Base-by-base conservation (phyloP, 2,888 invertebrate species). In the Ophioninae sp. region DNA sequence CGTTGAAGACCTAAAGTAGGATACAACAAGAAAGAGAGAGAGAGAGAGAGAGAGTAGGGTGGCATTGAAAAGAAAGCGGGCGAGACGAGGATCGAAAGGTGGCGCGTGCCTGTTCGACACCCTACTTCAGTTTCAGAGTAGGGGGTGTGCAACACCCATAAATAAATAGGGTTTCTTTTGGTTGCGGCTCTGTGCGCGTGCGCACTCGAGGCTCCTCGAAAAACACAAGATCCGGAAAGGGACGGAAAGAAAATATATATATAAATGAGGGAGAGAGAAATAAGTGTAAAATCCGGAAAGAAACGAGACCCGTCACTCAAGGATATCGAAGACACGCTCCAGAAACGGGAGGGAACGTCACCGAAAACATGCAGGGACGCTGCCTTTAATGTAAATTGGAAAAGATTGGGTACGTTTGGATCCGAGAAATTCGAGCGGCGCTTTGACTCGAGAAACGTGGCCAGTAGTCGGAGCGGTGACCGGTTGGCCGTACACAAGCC, bases 111-210 rank as follows among this genome's bases (percentile, higher is more conserved):
- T 74, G 68, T 89, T 89, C 86, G 88, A 88, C 90, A 89, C 88
- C 89, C 90, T 89, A 88, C 90, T 91, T 89, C 88, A 89, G 88
- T 91, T 91, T 90, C 89, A 90, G 89, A 88, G 83, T 72, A 63
- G 68, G 72, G 80, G 89, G 90, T 88, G 82, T 85, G 89, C 90
- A 89, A 89, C 90, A 88, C 88, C 90, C 92, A 91, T 92, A 92
- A 92, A 92, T 92, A 92, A 92, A 91, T 91, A 90, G 91, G 90
- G 90, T 88, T 91, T 92, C 91, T 91, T 91, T 91, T 87, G 89
- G 89, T 89, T 88, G 87, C 88, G 87, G 80, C 85, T 7, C 59
- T 44, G 64, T 82, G 74, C 78, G 71, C 72, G 69, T 73, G 71
- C 77, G 61, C 63, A 79, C 39, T 75, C 77, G 64, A 23, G 74